Evolutionary conservation across 2,113 vertebrate species (phyloP).

Genomic region (Promerops cafer): DNA sequence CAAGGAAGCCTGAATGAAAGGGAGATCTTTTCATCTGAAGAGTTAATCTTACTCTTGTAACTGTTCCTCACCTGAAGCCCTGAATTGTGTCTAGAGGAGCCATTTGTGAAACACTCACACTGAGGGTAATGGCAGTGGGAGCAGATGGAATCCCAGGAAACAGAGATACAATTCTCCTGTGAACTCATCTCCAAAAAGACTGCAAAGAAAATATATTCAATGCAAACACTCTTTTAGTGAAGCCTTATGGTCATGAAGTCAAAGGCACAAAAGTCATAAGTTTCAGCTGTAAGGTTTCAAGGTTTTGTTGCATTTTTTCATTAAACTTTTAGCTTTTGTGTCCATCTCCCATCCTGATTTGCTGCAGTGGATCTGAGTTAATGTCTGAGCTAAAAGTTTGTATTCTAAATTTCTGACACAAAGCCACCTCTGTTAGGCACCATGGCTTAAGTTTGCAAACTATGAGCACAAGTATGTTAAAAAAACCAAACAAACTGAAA

Average conservation of each 20-base stretch:
- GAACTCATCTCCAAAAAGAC: neutral
- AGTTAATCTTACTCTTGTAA: neutral
- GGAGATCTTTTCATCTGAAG: neutral
- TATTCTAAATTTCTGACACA: neutral
- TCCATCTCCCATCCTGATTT: neutral
- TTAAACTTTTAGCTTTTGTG: neutral
- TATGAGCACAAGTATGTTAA: neutral
- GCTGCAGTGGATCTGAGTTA: neutral
- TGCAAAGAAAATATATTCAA: neutral
- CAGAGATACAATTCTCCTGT: neutral
- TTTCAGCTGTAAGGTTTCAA: neutral
- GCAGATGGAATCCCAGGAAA: neutral
- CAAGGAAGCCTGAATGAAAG: neutral
- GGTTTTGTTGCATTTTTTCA: neutral
- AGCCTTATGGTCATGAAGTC: neutral
- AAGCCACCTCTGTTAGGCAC: neutral
- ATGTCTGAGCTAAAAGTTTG: neutral
- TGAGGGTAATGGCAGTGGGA: neutral
- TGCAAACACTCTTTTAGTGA: neutral
- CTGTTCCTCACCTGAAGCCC: neutral
- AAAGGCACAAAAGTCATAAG: neutral
- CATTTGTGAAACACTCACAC: neutral
- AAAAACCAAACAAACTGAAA: rapidly evolving
- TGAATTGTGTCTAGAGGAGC: neutral
- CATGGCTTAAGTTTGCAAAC: neutral